phyloP scores from a whole-genome alignment of 2,113 vertebrate species.

The Candoia aspera region DNA sequence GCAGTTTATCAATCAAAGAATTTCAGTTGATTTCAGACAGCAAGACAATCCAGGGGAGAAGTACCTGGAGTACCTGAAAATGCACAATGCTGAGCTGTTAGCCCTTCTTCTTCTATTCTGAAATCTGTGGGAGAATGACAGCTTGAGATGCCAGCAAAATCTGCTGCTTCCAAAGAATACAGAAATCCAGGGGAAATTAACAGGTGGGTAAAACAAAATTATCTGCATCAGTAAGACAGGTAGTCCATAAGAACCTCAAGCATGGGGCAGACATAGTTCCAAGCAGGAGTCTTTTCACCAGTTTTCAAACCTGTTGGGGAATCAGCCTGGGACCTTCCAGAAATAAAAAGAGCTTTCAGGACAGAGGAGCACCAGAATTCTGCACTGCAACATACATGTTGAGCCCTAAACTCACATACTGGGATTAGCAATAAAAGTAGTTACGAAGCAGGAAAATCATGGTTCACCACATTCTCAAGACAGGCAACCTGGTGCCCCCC shows the following conservation, averaged over 20 bases:
- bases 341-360: neutral
- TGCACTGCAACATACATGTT: too few relatives aligned
- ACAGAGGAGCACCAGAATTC: neutral
- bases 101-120: neutral
- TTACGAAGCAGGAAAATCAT: too few relatives aligned
- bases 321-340: neutral
- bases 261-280: neutral
- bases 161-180: neutral
- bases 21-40: neutral
- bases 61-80: neutral
- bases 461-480: too few relatives aligned
- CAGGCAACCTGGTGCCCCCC: too few relatives aligned
- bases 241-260: neutral
- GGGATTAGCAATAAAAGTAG: too few relatives aligned
- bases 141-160: neutral
- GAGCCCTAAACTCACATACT: too few relatives aligned
- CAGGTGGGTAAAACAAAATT: neutral
- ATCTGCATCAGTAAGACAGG: neutral
- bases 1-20: neutral
- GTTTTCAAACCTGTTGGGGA: neutral
- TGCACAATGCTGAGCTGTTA: neutral
- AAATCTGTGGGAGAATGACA: neutral
- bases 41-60: neutral
- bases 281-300: neutral
- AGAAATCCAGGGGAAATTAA: neutral